These are phyloP conservation scores for Popillia japonica DNA, from an alignment of 1,140 invertebrate species.

Conservation along the genomic window DNA sequence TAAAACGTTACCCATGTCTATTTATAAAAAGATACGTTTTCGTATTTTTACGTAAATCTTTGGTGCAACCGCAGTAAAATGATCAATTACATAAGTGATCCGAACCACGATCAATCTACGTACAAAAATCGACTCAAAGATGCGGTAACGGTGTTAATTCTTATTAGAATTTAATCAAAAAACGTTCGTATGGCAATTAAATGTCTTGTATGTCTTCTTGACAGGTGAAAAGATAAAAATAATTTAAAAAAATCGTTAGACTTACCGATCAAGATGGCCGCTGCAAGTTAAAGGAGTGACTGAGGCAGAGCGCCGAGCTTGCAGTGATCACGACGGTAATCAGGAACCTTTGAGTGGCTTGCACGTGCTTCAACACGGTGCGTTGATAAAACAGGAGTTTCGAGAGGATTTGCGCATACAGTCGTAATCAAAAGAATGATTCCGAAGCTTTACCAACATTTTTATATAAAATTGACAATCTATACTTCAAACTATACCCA, in stretches of 20 bases:
- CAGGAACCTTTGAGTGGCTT: constrained; percentile 6
- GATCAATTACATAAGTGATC: constrained; percentile 31
- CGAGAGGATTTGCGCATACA: neutral
- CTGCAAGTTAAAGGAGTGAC: constrained; percentile 33
- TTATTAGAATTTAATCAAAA: neutral
- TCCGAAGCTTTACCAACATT: neutral
- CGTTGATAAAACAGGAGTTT: constrained; percentile 32
- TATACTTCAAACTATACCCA: too few relatives aligned
- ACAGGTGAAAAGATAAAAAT: constrained; percentile 32
- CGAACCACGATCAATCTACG: neutral
- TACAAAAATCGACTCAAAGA: neutral
- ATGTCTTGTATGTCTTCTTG: constrained; percentile 1
- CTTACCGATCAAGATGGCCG: constrained; percentile 38
- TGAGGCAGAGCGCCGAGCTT: constrained; percentile 3
- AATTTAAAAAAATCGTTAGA: constrained; percentile 30
- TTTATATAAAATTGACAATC: too few relatives aligned
- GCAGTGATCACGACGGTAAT: constrained; percentile 27
- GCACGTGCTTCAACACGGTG: constrained; percentile 12
- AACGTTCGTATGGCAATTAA: neutral
- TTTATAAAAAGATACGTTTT: constrained; percentile 16
- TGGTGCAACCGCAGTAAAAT: neutral
- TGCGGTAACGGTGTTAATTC: neutral
- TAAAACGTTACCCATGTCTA: constrained; percentile 7
- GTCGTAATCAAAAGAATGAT: neutral
- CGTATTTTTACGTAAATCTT: neutral